Evolutionary conservation across 2,888 invertebrate genomes (phyloP).

Genomic region (Blera fallax): DNA sequence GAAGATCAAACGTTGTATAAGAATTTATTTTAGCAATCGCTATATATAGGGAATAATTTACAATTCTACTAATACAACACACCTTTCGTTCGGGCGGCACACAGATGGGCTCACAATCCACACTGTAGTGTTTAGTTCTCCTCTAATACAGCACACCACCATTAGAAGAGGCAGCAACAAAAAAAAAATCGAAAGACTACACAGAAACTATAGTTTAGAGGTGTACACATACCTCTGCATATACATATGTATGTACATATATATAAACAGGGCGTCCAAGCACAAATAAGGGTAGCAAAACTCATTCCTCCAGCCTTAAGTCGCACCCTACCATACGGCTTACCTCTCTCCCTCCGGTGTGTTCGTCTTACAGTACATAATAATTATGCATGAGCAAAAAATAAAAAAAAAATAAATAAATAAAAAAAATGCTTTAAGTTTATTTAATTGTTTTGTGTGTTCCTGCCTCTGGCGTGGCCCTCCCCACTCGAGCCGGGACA

Average conservation of each 20-base stretch:
- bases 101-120: slow-evolving; percentile 32
- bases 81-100: slow-evolving; percentile 55
- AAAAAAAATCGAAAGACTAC: slow-evolving; percentile 11
- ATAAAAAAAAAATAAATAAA: slow-evolving; percentile 1
- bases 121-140: neutral
- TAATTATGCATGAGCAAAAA: slow-evolving; percentile 37
- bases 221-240: neutral
- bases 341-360: neutral
- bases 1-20: slow-evolving; percentile 26
- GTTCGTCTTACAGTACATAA: slow-evolving; percentile 29
- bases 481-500: slow-evolving; percentile 6
- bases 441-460: slow-evolving; percentile 65
- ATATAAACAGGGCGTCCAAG: slow-evolving; percentile 39
- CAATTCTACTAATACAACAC: slow-evolving; percentile 42
- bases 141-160: neutral
- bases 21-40: slow-evolving; percentile 23
- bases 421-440: slow-evolving; percentile 36
- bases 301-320: slow-evolving; percentile 51
- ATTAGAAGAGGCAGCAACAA: slow-evolving; percentile 27
- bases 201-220: slow-evolving; percentile 4
- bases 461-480: slow-evolving; percentile 5
- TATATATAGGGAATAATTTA: slow-evolving; percentile 36
- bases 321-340: neutral
- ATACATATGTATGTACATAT: neutral
- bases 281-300: slow-evolving; percentile 65